Evolutionary conservation across 2,113 vertebrate genomes (phyloP), one percentile per base, ranked within the genome.

Genomic region (Mobula birostris): DNA sequence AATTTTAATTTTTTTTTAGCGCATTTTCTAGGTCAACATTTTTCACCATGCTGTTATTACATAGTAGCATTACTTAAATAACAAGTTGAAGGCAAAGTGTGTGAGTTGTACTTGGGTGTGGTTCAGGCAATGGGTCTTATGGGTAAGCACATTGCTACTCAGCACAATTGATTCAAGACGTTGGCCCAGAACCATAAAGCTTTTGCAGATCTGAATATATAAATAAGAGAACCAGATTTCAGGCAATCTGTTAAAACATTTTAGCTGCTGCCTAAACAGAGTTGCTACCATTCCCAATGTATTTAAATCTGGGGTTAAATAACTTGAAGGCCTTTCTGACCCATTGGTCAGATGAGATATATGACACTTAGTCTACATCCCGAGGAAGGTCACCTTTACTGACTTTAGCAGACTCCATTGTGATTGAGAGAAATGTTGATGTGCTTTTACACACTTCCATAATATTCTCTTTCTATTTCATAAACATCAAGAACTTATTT

Each of bases 161-260:
- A 27, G 91, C 27, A 74, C 32, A 93, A 74, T 76, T 93, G 32
- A 36, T 93, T 93, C 91, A 74, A 93, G 91, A 74, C 40, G 19
- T 74, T 56, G 91, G 70, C 68, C 8, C 11, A 5, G 68, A 93
- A 36, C 91, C 91, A 76, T 19, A 19, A 90, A 36, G 58, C 14
- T 66, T 90, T 66, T 90, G 15, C 15, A 68, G 85, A 90, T 90
- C 85, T 68, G 85, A 32, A 74, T 72, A 93, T 74, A 74, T 56
- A 93, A 93, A 92, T 68, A 74, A 56, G 85, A 74, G 91, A 93
- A 76, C 68, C 91, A 93, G 68, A 93, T 93, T 76, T 93, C 91
- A 56, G 40, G 74, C 70, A 76, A 74, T 93, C 68, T 93, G 36
- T 40, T 76, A 5, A 0, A 93, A 56, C 17, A 56, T 76, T 74